Conservation (phyloP, 1,140 invertebrate species). For the Cepaea nemoralis region DNA sequence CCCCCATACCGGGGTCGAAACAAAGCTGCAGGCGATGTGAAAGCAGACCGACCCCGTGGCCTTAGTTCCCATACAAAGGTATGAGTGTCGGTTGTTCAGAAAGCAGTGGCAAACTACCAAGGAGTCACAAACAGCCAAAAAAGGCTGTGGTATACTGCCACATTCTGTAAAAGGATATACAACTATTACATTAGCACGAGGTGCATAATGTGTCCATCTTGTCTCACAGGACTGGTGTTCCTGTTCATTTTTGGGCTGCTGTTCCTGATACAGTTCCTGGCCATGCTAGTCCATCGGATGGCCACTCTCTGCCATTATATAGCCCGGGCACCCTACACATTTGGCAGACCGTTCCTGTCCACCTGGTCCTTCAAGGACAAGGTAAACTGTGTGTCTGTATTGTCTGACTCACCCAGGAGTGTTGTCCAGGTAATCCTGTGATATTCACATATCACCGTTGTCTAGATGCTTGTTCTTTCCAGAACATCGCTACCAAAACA, state of each 20-base stretch:
- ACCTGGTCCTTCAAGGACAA: constrained; percentile 53
- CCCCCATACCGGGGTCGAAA: neutral
- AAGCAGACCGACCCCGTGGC: neutral
- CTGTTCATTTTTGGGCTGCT: constrained; percentile 72
- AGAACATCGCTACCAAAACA: no score
- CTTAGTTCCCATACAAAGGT: no score
- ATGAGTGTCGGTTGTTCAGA: no score
- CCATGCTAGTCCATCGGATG: constrained; percentile 77
- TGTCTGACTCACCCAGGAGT: neutral
- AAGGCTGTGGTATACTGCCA: no score
- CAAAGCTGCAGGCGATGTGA: no score
- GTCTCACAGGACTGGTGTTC: constrained; percentile 70
- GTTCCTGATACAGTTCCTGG: constrained; percentile 72
- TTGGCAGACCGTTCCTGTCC: constrained; percentile 48
- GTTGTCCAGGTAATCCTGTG: no score
- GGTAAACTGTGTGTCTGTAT: neutral
- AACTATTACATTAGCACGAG: neutral
- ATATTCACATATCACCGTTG: no score
- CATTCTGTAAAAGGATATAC: no score
- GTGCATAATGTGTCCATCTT: no score
- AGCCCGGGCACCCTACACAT: constrained; percentile 59
- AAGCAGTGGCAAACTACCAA: no score
- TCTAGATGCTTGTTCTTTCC: no score
- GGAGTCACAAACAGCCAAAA: no score
- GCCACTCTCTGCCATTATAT: constrained; percentile 96